These are phyloP conservation scores for Zaprionus davidi DNA, from an alignment of 1,140 invertebrate genomes.

Conservation along the genomic window DNA sequence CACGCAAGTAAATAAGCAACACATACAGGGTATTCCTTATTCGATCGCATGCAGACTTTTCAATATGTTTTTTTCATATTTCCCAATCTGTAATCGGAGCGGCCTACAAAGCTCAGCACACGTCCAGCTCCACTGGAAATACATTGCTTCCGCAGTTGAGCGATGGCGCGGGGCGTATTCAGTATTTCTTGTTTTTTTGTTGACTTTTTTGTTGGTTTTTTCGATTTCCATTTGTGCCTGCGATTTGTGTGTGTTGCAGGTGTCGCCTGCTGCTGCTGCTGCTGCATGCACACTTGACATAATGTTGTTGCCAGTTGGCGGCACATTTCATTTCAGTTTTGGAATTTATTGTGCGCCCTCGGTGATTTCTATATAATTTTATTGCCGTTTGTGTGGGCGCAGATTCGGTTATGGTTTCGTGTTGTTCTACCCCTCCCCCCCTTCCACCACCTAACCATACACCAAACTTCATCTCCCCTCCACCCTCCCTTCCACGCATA, in stretches of 20 bases:
- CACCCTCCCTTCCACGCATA: no score
- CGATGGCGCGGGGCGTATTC: slow-evolving; percentile 3
- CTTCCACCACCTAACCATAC: neutral
- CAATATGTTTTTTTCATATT: neutral
- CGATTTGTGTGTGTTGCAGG: slow-evolving; percentile 1
- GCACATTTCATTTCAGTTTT: slow-evolving; percentile 52
- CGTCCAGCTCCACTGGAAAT: slow-evolving; percentile 24
- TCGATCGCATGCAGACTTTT: no score
- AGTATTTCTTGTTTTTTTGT: neutral
- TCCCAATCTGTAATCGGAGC: slow-evolving; percentile 48
- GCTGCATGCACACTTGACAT: slow-evolving; percentile 49
- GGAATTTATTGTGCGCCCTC: slow-evolving; percentile 52
- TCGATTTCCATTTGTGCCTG: slow-evolving; percentile 3
- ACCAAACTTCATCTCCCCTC: no score
- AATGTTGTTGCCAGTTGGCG: slow-evolving; percentile 56
- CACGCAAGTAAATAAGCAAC: no score
- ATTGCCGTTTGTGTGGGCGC: slow-evolving; percentile 48
- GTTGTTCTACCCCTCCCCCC: neutral
- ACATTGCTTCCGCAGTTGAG: slow-evolving; percentile 56
- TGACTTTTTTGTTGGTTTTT: slow-evolving; percentile 9
- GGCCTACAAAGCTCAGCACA: slow-evolving; percentile 43
- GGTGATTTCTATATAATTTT: slow-evolving; percentile 56
- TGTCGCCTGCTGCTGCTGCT: slow-evolving; percentile 36
- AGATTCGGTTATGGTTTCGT: slow-evolving; percentile 33
- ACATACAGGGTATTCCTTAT: no score